These are phyloP conservation scores for Isaurus tuberculatus DNA, from an alignment of 92 coral and sea anemone genomes.

Conservation along the genomic window DNA sequence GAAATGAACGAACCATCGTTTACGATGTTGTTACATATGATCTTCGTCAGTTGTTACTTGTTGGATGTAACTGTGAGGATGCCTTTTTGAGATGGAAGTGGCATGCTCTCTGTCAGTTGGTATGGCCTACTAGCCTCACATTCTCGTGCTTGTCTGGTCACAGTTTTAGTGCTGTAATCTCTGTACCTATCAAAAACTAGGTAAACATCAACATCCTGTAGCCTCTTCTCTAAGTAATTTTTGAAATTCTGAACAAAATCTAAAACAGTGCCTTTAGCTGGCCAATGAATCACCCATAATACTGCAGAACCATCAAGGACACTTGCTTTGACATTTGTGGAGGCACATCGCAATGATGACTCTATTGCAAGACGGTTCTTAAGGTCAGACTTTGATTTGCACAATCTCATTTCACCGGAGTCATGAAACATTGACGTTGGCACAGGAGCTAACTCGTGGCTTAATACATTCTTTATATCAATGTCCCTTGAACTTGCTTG, in stretches of 20 bases:
- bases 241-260: conserved; percentile 66
- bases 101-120: conserved; percentile 64
- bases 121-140: conserved; percentile 57
- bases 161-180: conserved; percentile 66
- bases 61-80: conserved; percentile 61
- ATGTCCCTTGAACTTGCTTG: conserved; percentile 64
- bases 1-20: conserved; percentile 40
- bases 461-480: conserved; percentile 54
- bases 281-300: conserved; percentile 71
- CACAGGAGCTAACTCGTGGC: conserved; percentile 71
- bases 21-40: conserved; percentile 58
- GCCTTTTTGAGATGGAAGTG: conserved; percentile 70
- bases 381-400: conserved; percentile 64
- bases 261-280: conserved; percentile 53
- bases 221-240: conserved; percentile 48
- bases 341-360: conserved; percentile 38
- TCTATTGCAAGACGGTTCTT: conserved; percentile 67
- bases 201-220: conserved; percentile 63
- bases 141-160: conserved; percentile 58
- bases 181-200: conserved; percentile 65
- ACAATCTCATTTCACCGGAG: conserved; percentile 64
- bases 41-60: conserved; percentile 64
- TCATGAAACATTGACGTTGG: conserved; percentile 71
- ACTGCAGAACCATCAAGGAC: conserved; percentile 74
- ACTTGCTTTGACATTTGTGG: conserved; percentile 38